Evolutionary conservation across 2,797 vertebrate species (phyloP), one percentile per base, ranked within the genome.

Genomic region (Streptopelia turtur): DNA sequence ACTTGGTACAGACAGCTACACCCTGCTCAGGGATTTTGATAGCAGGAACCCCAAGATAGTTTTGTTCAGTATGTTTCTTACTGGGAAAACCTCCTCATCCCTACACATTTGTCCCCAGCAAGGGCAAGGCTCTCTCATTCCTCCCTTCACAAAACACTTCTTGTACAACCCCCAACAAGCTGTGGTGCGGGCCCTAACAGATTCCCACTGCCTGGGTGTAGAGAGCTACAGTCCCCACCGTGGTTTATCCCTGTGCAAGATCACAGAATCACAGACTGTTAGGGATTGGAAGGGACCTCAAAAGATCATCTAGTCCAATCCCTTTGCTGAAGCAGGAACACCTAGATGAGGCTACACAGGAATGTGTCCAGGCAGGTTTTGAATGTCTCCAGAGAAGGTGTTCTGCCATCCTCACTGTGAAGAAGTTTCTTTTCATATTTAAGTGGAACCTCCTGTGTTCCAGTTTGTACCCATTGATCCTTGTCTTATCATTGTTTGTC

Each of bases 151-250:
- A 35, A 49, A 43, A 47, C 0, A 1, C 3, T 5, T 53, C 0
- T 9, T 8, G 22, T 47, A 43, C 24, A 52, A 53, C 6, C 31
- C 13, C 21, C 9, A 16, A 15, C 68, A 11, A 30, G 16, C 28
- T 0, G 3, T 11, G 39, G 9, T 1, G 0, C 6, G 5, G 28
- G 8, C 39, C 21, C 84, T 8, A 1, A 2, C 31, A 39, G 3
- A 12, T 12, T 41, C 13, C 39, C 11, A 11, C 30, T 21, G 18
- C 45, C 4, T 7, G 13, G n/a, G 25, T 1, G 1, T 8, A 17
- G 23, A 41, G 39, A 8, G 23, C 24, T 77, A 17, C 66, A 61
- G 31, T 8, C 45, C 45, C 14, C 13, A 50, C 13, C 53, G 45
- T 21, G 18, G 25, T 55, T 64, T 35, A 43, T 11, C 17, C 20